These are phyloP conservation scores for Helicolenus hilgendorfi DNA, from an alignment of 2,797 vertebrate species.

Conservation along the genomic window DNA sequence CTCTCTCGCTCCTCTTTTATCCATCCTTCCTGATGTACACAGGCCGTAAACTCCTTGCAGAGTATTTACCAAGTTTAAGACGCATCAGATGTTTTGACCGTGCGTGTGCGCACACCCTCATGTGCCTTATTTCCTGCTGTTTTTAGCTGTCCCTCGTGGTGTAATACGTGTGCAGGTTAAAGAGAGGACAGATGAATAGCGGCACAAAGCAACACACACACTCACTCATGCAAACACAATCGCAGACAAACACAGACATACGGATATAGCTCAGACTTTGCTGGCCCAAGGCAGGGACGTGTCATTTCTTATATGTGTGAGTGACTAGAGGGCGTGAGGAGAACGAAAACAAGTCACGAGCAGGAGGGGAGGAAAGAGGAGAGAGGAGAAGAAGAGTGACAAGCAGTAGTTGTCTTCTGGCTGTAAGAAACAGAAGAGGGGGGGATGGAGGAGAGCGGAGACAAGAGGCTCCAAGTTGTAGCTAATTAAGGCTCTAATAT, in stretches of 20 bases:
- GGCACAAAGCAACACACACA: neutral
- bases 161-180: constrained; percentile 35
- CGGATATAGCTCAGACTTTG: constrained; percentile 40
- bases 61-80: constrained; percentile 36
- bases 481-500: constrained; percentile 87
- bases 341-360: constrained; percentile 22
- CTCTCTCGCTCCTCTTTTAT: neutral
- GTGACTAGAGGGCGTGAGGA: constrained; percentile 39
- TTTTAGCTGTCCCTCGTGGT: constrained; percentile 17
- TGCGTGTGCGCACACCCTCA: neutral
- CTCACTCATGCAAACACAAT: constrained; percentile 6
- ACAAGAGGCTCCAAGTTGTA: constrained; percentile 61
- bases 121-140: constrained; percentile 11
- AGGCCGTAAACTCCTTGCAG: neutral
- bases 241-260: constrained; percentile 41
- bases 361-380: neutral
- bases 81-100: neutral
- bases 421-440: constrained; percentile 11
- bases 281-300: constrained; percentile 41
- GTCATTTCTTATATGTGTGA: constrained; percentile 65
- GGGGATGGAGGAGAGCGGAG: constrained; percentile 19
- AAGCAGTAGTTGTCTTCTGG: constrained; percentile 25
- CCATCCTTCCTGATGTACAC: neutral
- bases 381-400: constrained; percentile 10
- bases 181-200: constrained; percentile 59